Percentiles rank a stretch among this genome's conserved stretches.
Evolutionary conservation across 2,113 vertebrate species (phyloP).

Genomic region (Zapornia atra): DNA sequence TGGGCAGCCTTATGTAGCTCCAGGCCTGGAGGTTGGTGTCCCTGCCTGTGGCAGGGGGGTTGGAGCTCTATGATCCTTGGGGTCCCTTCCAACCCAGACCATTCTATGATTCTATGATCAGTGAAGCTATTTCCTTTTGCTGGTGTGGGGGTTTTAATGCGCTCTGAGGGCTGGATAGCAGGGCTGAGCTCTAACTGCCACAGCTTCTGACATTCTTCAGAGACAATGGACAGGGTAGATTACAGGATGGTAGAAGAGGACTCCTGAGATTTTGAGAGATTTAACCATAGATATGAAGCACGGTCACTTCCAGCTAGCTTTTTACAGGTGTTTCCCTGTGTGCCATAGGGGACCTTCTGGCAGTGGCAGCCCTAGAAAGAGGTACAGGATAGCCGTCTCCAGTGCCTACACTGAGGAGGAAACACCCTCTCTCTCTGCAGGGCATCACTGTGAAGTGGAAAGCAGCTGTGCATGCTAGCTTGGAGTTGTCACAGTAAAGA

Average conservation of each 20-base stretch:
- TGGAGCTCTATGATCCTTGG: too few relatives aligned
- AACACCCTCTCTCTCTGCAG: neutral
- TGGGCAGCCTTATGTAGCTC: too few relatives aligned
- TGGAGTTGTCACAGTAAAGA: neutral
- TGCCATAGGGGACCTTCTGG: neutral
- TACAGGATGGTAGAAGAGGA: slow-evolving; percentile 34
- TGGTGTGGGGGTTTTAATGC: neutral
- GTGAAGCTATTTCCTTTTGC: slow-evolving; percentile 28
- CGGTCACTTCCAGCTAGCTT: neutral
- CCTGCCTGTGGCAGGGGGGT: too few relatives aligned
- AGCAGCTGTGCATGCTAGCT: neutral
- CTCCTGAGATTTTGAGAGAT: slow-evolving; percentile 14
- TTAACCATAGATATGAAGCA: neutral
- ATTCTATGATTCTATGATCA: too few relatives aligned
- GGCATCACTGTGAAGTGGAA: neutral
- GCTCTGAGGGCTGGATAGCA: neutral
- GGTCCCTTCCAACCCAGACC: too few relatives aligned
- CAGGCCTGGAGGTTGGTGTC: too few relatives aligned
- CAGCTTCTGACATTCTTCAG: neutral
- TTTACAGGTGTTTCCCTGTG: slow-evolving; percentile 27
- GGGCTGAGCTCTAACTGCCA: neutral
- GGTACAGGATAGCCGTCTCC: neutral
- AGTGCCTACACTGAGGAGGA: neutral
- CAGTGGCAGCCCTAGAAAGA: neutral
- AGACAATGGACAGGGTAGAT: slow-evolving; percentile 16